Evolutionary conservation across 2,797 vertebrate species (phyloP).

Genomic region (Antrozous pallidus): DNA sequence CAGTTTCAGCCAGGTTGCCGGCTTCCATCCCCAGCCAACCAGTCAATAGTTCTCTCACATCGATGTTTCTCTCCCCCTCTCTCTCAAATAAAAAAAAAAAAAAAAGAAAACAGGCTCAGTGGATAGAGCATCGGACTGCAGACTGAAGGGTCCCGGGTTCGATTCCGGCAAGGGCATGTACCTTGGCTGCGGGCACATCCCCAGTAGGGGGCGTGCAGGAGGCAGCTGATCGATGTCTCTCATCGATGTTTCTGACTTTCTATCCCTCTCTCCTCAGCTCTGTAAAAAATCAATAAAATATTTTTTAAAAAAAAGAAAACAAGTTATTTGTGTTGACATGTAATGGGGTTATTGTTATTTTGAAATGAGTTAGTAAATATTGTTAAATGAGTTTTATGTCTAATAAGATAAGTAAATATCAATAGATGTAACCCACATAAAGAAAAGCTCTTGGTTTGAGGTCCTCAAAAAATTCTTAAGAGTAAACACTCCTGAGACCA

Average conservation of each 20-base stretch:
- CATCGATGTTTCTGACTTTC: not conserved
- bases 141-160: too few relatives aligned
- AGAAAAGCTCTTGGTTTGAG: not conserved
- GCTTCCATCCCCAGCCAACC: not conserved
- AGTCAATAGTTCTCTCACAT: not conserved
- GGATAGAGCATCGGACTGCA: too few relatives aligned
- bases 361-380: not conserved
- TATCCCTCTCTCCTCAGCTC: not conserved
- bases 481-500: not conserved
- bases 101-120: too few relatives aligned
- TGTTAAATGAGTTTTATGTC: not conserved
- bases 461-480: not conserved
- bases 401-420: not conserved
- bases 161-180: too few relatives aligned
- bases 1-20: not conserved
- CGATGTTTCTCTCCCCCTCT: not conserved
- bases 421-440: not conserved
- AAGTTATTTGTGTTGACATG: not conserved
- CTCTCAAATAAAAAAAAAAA: too few relatives aligned
- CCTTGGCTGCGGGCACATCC: too few relatives aligned
- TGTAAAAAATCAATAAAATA: too few relatives aligned
- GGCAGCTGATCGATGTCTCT: too few relatives aligned
- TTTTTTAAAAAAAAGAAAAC: not conserved
- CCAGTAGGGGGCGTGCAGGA: too few relatives aligned
- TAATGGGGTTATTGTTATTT: not conserved